These are phyloP conservation scores for Leptonema lineaticorne DNA, from an alignment of 1,140 invertebrate species.

Conservation along the genomic window DNA sequence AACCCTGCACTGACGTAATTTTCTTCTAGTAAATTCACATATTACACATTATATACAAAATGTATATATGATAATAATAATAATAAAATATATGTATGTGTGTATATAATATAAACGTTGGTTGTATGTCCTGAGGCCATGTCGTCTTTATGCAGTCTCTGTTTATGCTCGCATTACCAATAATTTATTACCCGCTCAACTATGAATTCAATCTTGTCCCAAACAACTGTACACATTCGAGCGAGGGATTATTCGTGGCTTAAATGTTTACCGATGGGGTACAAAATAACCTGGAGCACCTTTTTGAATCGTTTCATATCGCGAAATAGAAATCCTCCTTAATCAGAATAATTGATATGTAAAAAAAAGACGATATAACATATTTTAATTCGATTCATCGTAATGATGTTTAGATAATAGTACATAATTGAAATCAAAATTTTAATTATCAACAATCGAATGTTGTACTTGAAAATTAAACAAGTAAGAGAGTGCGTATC, in stretches of 20 bases:
- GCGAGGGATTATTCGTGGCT: slow-evolving; percentile 17
- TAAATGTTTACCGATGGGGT: slow-evolving; percentile 16
- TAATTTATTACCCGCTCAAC: slow-evolving; percentile 37
- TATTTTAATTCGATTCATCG: not conserved
- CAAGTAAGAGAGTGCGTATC: too few species aligned
- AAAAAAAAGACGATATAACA: not conserved
- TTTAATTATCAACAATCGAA: too few species aligned
- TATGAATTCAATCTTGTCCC: slow-evolving; percentile 27
- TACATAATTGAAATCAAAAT: too few species aligned
- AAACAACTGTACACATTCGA: slow-evolving; percentile 12
- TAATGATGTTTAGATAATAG: not conserved
- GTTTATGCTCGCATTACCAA: slow-evolving; percentile 27
- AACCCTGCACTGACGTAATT: too few species aligned
- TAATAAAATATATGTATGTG: too few species aligned
- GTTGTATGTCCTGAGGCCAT: slow-evolving; percentile 28
- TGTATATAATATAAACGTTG: not conserved
- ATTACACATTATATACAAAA: too few species aligned
- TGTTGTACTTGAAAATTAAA: too few species aligned
- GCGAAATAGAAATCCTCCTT: not conserved
- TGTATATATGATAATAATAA: too few species aligned
- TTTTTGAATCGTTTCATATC: not conserved
- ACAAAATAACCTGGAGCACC: not conserved
- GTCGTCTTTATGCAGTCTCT: slow-evolving; percentile 23
- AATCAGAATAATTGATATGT: not conserved
- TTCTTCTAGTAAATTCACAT: too few species aligned